Evolutionary conservation across 2,113 vertebrate genomes (phyloP), one percentile per base, ranked within the genome.

Genomic region (Scortum barcoo): DNA sequence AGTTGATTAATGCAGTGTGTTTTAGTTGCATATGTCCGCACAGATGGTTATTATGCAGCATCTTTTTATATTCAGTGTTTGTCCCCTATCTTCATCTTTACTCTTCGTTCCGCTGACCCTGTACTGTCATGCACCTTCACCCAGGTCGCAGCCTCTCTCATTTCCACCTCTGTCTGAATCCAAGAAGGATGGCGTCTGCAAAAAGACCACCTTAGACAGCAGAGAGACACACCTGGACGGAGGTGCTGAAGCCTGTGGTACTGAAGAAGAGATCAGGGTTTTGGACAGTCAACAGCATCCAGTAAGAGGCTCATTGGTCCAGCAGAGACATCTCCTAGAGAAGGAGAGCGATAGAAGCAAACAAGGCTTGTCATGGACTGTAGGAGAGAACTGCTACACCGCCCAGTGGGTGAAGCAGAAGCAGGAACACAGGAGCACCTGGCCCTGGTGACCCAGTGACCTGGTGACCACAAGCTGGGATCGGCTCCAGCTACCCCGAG

Each of bases 361-460:
- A 10, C 42, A 4, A 16, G 74, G 53, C 36, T 86, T 89, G 89
- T 93, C 78, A 1, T 93, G 93, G 93, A 87, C 83, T 14, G 84
- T 89, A 7, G 94, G 84, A 10, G 88, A 84, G 58, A 88, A 72
- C 42, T 76, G 67, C 56, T 92, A 33, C 70, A 89, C 84, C 0
- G 88, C 93, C 11, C 93, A 93, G 83, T 92, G 91, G 92, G 89
- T 94, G 68, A 88, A 91, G 60, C 92, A 86, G 60, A 93, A 93
- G 67, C 94, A 95, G 26, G 80, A 89, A n/a, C 67, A 66, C 74
- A 90, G 93, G 60, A 95, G 90, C 89, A 95, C 94, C 1, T 28
- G 88, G 1, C 95, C 95, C 5, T 95, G 95, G 95, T 95, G 92
- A 94, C 22, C n/a, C n/a, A n/a, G n/a, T n/a, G n/a, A n/a, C n/a